phyloP scores from a whole-genome alignment of 1,140 invertebrate genomes.

The Aphelenchoides fujianensis region DNA sequence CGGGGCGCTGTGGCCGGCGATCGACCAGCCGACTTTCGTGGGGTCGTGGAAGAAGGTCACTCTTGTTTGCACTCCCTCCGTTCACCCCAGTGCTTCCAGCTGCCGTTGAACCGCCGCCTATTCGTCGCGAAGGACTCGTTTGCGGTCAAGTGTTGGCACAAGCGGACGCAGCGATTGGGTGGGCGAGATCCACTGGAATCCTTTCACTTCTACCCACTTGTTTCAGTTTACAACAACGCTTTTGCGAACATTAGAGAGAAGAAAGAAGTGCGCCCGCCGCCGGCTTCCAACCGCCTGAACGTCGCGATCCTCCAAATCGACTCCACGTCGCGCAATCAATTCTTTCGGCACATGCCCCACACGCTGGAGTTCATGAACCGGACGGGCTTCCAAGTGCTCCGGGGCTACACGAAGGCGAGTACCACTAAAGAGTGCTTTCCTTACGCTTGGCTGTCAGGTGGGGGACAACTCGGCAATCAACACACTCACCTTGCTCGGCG shows the following conservation, averaged over 20 bases:
- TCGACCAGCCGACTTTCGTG: background rate
- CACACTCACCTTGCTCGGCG: constrained; percentile 34
- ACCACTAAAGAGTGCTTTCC: constrained; percentile 9
- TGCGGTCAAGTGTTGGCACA: constrained; percentile 17
- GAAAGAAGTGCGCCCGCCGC: background rate
- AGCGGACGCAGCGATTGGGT: background rate
- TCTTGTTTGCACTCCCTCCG: background rate
- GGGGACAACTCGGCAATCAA: constrained; percentile 51
- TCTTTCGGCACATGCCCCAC: constrained; percentile 50
- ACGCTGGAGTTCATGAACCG: constrained; percentile 52
- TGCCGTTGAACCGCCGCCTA: constrained; percentile 17
- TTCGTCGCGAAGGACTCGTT: constrained; percentile 29
- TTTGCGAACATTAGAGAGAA: constrained; percentile 34
- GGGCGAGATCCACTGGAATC: background rate
- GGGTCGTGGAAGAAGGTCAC: constrained; percentile 7
- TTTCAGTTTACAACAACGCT: constrained; percentile 41
- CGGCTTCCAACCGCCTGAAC: constrained; percentile 3
- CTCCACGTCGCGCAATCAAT: constrained; percentile 48
- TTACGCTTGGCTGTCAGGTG: too few species aligned
- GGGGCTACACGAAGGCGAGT: constrained; percentile 53
- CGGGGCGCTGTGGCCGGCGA: constrained; percentile 20
- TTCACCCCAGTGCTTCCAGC: constrained; percentile 6
- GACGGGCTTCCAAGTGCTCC: constrained; percentile 43
- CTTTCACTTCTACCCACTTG: constrained; percentile 1
- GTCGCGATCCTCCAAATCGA: constrained; percentile 45